Base-by-base conservation (phyloP, 2,113 vertebrate genomes). In the Psammodynastes pulverulentus region DNA sequence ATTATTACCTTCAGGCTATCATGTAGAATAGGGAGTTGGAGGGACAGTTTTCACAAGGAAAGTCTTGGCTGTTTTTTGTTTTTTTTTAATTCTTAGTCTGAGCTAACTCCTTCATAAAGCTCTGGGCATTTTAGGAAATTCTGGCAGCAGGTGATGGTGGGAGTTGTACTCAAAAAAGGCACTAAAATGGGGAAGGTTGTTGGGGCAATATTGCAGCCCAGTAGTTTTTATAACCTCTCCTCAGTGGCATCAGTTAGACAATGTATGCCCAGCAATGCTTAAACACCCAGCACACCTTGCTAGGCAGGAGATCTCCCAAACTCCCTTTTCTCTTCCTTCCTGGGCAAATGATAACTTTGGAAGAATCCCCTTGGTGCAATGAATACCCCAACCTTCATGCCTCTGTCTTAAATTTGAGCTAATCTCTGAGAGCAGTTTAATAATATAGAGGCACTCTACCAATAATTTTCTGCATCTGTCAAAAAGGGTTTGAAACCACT, bases 301-400 rank as follows among this genome's bases (percentile, higher is more conserved):
- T 5, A 0, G 17, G 5, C 13, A 13, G 8, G 0, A n/a, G 0
- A 9, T 2, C 17, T 79, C 34, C 17, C 7, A 67, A 67, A n/a
- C 21, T 24, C 21, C 17, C 26, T 49, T 46, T 15, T 62, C 34
- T 79, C 34, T 79, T 79, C 17, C 34, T 91, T 62, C 1, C 3
- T 49, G 84, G 23, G 49, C 3, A 10, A 24, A 13, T 21, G 10
- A 5, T 49, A 49, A 49, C 10, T 15, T 26, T 23, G 26, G 26
- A 19, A 10, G 17, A 26, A 19, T 39, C 8, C 1, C 34, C 12
- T 21, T 10, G 4, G 8, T 15, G 51, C 45, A 84, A 58, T 56
- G 46, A 84, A 85, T 3, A 29, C 51, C 9, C 5, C 53, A 49
- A 10, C 3, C 21, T 46, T 7, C 84, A 46, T 56, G 9, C 51